phyloP scores from a whole-genome alignment of 2,113 vertebrate genomes.

The Harpagus bidentatus region DNA sequence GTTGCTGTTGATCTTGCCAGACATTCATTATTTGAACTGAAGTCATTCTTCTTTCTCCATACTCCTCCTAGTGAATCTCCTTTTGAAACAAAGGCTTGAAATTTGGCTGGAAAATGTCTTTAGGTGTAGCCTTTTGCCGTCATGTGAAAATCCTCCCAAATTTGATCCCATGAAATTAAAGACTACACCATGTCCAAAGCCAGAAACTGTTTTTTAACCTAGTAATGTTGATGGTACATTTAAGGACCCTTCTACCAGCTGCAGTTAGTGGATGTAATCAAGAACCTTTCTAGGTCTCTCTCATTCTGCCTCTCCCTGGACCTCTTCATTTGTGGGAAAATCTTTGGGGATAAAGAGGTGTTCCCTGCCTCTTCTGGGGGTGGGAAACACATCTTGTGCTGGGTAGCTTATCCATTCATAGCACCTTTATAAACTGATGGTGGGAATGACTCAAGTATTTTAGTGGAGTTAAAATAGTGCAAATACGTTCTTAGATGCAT shows the following conservation, averaged over 20 bases:
- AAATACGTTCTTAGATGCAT: neutral
- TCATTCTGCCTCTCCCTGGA: neutral
- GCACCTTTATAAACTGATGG: neutral
- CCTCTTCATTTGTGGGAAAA: neutral
- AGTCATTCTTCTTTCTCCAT: neutral
- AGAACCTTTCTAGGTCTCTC: neutral
- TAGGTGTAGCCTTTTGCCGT: neutral
- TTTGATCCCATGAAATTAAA: neutral
- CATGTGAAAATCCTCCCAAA: neutral
- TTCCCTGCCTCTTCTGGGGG: neutral
- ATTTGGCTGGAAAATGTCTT: neutral
- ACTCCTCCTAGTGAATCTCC: neutral
- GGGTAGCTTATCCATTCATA: neutral
- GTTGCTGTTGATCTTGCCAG: neutral
- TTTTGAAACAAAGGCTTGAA: neutral
- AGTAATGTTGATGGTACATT: neutral
- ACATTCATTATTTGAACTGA: neutral
- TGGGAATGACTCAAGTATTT: neutral
- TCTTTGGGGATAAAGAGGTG: neutral
- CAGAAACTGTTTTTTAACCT: neutral
- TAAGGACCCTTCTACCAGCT: neutral
- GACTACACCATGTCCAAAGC: neutral
- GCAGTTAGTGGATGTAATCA: neutral
- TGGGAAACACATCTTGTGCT: neutral
- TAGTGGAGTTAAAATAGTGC: neutral